Conservation (phyloP, 1,140 invertebrate species). For the Drosophila pallidifrons region DNA sequence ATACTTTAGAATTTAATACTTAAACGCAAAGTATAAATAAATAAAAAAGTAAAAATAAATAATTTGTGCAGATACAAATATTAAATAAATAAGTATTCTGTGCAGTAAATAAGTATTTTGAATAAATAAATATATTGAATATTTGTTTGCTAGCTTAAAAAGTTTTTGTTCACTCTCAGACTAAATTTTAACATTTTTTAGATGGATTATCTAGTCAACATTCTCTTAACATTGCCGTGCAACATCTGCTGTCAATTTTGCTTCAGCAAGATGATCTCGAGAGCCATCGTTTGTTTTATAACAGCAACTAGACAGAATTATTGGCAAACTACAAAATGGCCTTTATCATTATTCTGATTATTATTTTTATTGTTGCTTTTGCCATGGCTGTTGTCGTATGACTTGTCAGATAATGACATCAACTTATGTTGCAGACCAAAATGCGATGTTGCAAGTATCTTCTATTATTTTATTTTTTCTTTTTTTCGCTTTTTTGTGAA, state of each 20-base stretch:
- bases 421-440: conserved; percentile 60
- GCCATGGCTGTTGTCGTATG: conserved; percentile 6
- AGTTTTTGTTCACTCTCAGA: too few species aligned
- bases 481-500: not conserved
- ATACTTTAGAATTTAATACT: too few species aligned
- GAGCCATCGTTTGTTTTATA: not conserved
- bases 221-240: not conserved
- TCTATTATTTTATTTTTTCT: conserved; percentile 31
- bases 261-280: not conserved
- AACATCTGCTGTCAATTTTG: not conserved
- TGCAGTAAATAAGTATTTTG: too few species aligned
- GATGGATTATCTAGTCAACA: too few species aligned
- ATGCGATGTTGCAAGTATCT: conserved; percentile 36
- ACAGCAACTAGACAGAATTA: not conserved
- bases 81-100: too few species aligned
- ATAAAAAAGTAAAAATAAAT: too few species aligned
- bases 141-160: too few species aligned
- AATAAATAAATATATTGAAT: too few species aligned
- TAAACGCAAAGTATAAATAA: too few species aligned
- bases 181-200: too few species aligned
- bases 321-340: not conserved
- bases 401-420: conserved; percentile 43
- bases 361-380: conserved; percentile 9
- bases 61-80: too few species aligned
- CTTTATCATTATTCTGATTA: conserved; percentile 7